Conservation (phyloP, 1,140 invertebrate species). For the Drosophila punjabiensis region DNA sequence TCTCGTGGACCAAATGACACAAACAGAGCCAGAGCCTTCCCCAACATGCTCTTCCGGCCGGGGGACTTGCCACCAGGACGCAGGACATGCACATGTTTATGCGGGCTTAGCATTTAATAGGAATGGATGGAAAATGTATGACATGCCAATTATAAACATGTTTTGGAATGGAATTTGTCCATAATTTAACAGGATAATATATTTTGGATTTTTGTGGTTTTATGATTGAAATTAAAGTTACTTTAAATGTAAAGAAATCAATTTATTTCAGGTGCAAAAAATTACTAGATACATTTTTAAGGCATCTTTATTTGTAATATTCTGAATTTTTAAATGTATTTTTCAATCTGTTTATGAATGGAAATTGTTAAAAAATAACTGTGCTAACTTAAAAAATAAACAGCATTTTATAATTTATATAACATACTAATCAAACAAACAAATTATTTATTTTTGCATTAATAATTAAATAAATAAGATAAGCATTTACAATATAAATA, state of each 20-base stretch:
- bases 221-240: not conserved
- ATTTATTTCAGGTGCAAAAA: not conserved
- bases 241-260: not conserved
- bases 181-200: not conserved
- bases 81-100: conserved; percentile 29
- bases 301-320: not conserved
- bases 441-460: no score
- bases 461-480: no score
- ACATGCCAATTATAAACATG: conserved; percentile 12
- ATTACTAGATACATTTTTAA: not conserved
- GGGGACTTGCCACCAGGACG: not conserved
- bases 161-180: not conserved
- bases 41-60: conserved; percentile 11
- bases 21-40: conserved; percentile 23
- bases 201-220: no score
- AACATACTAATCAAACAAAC: no score
- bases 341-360: not conserved
- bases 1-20: conserved; percentile 46
- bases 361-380: no score
- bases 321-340: not conserved
- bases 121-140: conserved; percentile 8
- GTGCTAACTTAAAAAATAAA: no score
- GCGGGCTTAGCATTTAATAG: conserved; percentile 25
- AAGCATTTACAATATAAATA: no score
- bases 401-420: no score